Percentiles rank a stretch among this genome's conserved stretches.
These are phyloP conservation scores for Hiodon tergisus DNA, from an alignment of 2,113 vertebrate genomes.

Conservation along the genomic window DNA sequence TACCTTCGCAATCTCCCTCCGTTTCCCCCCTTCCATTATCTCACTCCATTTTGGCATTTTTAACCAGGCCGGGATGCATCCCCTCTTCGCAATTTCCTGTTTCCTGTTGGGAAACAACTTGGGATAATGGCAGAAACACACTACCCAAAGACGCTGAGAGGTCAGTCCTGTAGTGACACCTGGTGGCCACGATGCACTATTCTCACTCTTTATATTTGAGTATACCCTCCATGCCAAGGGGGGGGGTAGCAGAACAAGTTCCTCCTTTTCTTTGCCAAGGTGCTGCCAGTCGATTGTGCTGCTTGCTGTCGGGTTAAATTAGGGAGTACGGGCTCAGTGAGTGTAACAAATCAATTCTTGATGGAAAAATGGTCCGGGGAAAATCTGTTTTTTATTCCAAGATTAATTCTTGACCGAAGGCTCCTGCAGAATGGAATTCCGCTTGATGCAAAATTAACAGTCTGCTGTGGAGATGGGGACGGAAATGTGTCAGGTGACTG, in stretches of 20 bases:
- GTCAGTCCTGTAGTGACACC: constrained; percentile 71
- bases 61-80: constrained; percentile 54
- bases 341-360: constrained; percentile 99
- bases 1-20: too few species aligned
- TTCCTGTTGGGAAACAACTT: constrained; percentile 51
- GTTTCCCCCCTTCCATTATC: constrained; percentile 55
- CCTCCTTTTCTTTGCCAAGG: constrained; percentile 91
- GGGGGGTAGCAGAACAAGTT: constrained; percentile 67
- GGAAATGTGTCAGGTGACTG: constrained; percentile 99
- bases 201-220: constrained; percentile 51
- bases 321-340: constrained; percentile 98
- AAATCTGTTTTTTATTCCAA: constrained; percentile 99
- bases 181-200: constrained; percentile 63
- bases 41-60: constrained; percentile 47
- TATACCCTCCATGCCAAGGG: constrained; percentile 39
- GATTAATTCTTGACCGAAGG: constrained; percentile 98
- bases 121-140: constrained; percentile 58
- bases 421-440: constrained; percentile 98
- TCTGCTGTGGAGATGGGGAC: constrained; percentile 99
- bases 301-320: constrained; percentile 99
- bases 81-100: constrained; percentile 51
- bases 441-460: constrained; percentile 99
- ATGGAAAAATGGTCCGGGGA: constrained; percentile 99
- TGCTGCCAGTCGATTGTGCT: constrained; percentile 98
- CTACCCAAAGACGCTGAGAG: constrained; percentile 65